Percentiles rank a stretch among this genome's conserved stretches.
Conservation (phyloP, 2,797 vertebrate genomes). For the Lutjanus argentimaculatus region DNA sequence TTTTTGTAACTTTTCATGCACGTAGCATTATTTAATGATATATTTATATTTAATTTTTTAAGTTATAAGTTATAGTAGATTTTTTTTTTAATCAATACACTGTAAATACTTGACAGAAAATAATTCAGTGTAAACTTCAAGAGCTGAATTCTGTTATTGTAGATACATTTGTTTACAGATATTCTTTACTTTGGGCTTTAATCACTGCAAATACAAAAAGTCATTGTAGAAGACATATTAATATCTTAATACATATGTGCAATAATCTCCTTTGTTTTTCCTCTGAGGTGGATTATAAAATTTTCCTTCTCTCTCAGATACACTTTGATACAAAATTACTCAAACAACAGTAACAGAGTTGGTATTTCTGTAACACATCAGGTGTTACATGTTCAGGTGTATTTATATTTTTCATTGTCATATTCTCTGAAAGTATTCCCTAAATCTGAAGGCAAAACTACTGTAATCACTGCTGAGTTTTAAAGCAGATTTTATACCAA, state of each 20-base stretch:
- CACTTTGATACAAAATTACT: slow-evolving; percentile 31
- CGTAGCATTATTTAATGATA: slow-evolving; percentile 32
- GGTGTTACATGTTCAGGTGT: not conserved
- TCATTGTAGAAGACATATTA: slow-evolving; percentile 49
- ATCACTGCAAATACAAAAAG: slow-evolving; percentile 42
- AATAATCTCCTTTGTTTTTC: slow-evolving; percentile 64
- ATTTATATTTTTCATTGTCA: slow-evolving; percentile 12
- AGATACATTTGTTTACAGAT: slow-evolving; percentile 8
- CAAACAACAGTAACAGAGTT: slow-evolving; percentile 27
- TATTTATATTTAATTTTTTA: slow-evolving; percentile 29
- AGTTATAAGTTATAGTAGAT: no score
- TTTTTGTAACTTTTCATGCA: slow-evolving; percentile 34
- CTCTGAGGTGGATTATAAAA: slow-evolving; percentile 55
- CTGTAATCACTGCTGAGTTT: slow-evolving; percentile 1
- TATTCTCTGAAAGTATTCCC: not conserved
- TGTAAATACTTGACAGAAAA: slow-evolving; percentile 21
- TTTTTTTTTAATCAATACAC: slow-evolving; percentile 19
- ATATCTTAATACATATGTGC: slow-evolving; percentile 47
- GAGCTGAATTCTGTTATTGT: slow-evolving; percentile 10
- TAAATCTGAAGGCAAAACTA: slow-evolving; percentile 1
- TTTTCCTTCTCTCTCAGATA: slow-evolving; percentile 26
- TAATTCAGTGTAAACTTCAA: slow-evolving; percentile 29
- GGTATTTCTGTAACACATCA: slow-evolving; percentile 18
- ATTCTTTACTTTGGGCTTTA: slow-evolving; percentile 37
- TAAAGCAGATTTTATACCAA: slow-evolving; percentile 19